Base-by-base conservation (phyloP, 1,140 invertebrate species). In the Callitettix versicolor region DNA sequence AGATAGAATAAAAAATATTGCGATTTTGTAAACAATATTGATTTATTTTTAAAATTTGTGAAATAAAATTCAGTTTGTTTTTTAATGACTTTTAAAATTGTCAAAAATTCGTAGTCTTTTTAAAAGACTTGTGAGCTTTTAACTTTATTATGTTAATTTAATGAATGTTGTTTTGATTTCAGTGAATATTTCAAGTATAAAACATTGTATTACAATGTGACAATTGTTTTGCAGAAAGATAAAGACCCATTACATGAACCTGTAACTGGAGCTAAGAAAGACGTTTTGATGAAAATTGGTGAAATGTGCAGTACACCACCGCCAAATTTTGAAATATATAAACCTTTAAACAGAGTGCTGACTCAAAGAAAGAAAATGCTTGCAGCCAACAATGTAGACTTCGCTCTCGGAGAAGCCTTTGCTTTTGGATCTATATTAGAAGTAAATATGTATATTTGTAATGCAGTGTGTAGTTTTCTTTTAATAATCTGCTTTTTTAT, bases 331-430 rank as follows among this genome's bases (percentile, higher is more conserved):
- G 73, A 75, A 53, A 68, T 85, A 40, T 84, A 87, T 68, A 73
- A 74, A 69, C 84, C 80, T 62, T 58, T 77, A 56, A 60, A 73
- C 63, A 69, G 71, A 58, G 76, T 82, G 50, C 65, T 84, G 47
- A 79, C 80, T 24, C 70, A 70, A 36, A 71, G 88, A 41, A 72
- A 73, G 58, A 81, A 88, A 62, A 77, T 91, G 76, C 75, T 79
- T 0, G 72, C 81, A 38, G 71, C 78, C 2, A 72, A 81, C 0
- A 69, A 71, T 18, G 74, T 82, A 1, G 91, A 95, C 69, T 95
- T 90, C 90, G 84, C 87, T 0, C 75, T 91, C 62, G 89, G 79
- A 11, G 91, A 95, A 67, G 80, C 84, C 2, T 69, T 94, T 30
- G 89, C 89, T 1, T 89, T 86, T 66, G 85, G 84, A n/a, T 85